Evolutionary conservation across 2,113 vertebrate species (phyloP).

Genomic region (Rhodinocichla rosea): DNA sequence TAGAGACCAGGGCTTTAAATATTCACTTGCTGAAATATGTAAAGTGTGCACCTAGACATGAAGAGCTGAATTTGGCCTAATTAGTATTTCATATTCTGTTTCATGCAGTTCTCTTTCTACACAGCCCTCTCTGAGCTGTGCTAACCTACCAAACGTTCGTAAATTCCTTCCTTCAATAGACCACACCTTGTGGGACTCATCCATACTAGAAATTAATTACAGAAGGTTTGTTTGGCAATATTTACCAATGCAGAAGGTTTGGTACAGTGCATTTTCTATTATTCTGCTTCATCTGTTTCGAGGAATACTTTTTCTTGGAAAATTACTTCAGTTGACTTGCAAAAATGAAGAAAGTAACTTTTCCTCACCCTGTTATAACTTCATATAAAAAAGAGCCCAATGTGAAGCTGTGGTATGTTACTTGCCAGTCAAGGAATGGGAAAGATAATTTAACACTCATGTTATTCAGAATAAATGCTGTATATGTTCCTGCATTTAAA

Average conservation of each 20-base stretch:
- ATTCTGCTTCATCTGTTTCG: background rate
- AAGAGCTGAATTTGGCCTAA: background rate
- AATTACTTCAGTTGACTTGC: background rate
- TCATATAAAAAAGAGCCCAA: slow-evolving; percentile 37
- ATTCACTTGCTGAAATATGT: slow-evolving; percentile 18
- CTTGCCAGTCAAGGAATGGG: slow-evolving; percentile 56
- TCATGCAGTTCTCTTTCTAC: background rate
- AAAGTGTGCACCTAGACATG: background rate
- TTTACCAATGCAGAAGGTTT: background rate
- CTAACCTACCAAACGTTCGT: background rate
- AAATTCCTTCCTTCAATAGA: background rate
- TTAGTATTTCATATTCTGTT: background rate
- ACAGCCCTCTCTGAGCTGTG: background rate
- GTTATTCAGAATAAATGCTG: slow-evolving; percentile 58
- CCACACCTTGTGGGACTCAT: background rate
- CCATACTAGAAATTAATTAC: background rate
- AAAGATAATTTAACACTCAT: slow-evolving; percentile 66
- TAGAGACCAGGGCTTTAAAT: slow-evolving; percentile 36
- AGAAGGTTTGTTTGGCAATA: background rate
- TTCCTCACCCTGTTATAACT: background rate
- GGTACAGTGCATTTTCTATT: background rate
- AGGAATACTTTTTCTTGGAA: background rate
- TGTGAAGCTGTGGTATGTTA: slow-evolving; percentile 46
- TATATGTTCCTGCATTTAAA: slow-evolving; percentile 66
- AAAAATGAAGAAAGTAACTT: background rate